phyloP scores from a whole-genome alignment of 92 coral and sea anemone genomes.

The Epizoanthus stellaris region DNA sequence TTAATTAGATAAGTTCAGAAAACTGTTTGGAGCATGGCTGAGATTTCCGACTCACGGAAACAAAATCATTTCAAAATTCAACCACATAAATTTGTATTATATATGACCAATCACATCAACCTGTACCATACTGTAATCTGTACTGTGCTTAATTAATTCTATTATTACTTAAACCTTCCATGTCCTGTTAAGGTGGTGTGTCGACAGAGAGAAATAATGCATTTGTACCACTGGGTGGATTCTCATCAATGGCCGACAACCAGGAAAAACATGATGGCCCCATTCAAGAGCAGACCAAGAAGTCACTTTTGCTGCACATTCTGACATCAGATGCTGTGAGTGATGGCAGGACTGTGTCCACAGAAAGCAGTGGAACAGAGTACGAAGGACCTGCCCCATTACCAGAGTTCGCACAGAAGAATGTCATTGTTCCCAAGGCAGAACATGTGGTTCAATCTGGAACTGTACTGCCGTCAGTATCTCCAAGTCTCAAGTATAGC shows the following conservation, averaged over 20 bases:
- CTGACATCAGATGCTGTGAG: slow-evolving; percentile 17
- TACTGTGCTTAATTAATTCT: too few species aligned
- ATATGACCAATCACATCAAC: too few species aligned
- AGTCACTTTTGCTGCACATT: slow-evolving; percentile 35
- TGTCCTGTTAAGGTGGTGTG: slow-evolving; percentile 19
- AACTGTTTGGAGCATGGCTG: too few species aligned
- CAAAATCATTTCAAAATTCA: too few species aligned
- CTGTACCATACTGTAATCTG: too few species aligned
- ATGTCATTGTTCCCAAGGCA: neutral
- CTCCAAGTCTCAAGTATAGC: slow-evolving; percentile 18
- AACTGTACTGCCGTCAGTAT: neutral
- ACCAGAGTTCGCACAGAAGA: neutral
- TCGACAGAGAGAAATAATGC: slow-evolving; percentile 1
- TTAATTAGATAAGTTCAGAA: too few species aligned
- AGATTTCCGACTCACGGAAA: too few species aligned
- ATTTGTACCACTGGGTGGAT: neutral
- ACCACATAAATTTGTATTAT: too few species aligned
- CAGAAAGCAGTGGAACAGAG: neutral
- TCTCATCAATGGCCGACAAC: neutral
- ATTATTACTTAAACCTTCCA: neutral
- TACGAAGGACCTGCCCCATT: neutral
- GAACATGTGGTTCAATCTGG: neutral
- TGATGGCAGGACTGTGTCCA: slow-evolving; percentile 7
- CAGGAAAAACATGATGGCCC: slow-evolving; percentile 30
- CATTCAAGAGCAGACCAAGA: slow-evolving; percentile 44